Base-by-base conservation (phyloP, 2,888 invertebrate species). In the Pollenia angustigena region DNA sequence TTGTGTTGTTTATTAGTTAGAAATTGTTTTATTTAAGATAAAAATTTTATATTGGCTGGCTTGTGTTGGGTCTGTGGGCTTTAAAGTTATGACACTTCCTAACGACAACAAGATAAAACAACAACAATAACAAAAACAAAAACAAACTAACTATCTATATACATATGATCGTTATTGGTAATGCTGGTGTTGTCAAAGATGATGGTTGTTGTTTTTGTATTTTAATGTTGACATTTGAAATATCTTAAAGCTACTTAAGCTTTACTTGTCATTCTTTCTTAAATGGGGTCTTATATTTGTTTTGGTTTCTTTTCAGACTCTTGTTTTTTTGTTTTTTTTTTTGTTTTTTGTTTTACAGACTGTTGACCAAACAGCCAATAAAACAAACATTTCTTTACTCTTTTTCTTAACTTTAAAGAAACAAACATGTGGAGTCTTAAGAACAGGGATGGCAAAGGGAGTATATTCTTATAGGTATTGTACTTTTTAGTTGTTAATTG, bases 181-280 rank as follows among this genome's bases (percentile, higher is more conserved):
- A 3, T 69, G 78, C 32, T 76, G 52, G 42, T 52, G n/a, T 58
- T 66, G 54, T 66, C 62, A 58, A 82, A 50, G 60, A 68, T 60
- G 82, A 54, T 69, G 85, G 69, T 40, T 40, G 52, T 74, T 54
- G 74, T 83, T 83, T 69, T 75, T 80, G 74, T 79, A 68, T 75
- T 71, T 75, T 52, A 52, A 81, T 87, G 87, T 87, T 87, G 87
- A 87, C 84, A 84, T 84, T 84, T 84, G 68, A 84, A 87, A 87
- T 87, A 81, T 87, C 84, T 87, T 84, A 84, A 87, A 84, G 87
- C 87, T 84, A 84, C 87, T 87, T 87, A 87, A 87, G 87, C 87
- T 87, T 87, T 87, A 87, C 81, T 84, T 87, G 84, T 87, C 87
- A 84, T 87, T 81, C 84, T 81, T 72, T 74, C 87, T 84, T 81